phyloP scores from a whole-genome alignment of 2,888 invertebrate species.

The Hyalella azteca region DNA sequence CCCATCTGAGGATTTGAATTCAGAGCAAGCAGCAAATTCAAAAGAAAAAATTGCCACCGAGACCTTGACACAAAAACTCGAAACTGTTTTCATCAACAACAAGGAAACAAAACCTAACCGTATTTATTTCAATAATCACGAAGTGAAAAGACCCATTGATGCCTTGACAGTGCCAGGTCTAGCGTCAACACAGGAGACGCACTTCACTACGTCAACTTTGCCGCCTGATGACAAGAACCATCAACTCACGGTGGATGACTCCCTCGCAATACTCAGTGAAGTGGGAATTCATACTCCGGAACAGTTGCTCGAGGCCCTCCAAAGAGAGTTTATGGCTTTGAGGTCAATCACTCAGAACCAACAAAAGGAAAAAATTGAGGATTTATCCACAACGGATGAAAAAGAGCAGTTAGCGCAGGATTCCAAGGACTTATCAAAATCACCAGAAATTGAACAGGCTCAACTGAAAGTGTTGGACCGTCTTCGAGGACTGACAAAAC shows the following conservation, averaged over 20 bases:
- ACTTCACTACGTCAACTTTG: not conserved
- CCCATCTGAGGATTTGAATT: not conserved
- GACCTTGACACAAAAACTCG: not conserved
- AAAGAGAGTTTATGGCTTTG: not conserved
- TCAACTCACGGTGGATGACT: not conserved
- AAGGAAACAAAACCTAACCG: constrained; percentile 2
- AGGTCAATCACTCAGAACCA: too few species aligned
- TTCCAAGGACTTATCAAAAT: too few species aligned
- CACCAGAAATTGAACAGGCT: too few species aligned
- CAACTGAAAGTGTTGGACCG: too few species aligned
- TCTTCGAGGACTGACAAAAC: too few species aligned
- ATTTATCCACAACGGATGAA: too few species aligned
- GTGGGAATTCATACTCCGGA: constrained; percentile 7
- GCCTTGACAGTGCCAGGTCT: not conserved
- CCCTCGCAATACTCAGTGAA: constrained; percentile 10
- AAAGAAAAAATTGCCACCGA: too few species aligned
- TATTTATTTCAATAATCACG: not conserved
- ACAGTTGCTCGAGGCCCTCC: constrained; percentile 10
- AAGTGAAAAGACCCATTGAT: not conserved
- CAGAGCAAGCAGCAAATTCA: too few species aligned
- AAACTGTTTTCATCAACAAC: constrained; percentile 15
- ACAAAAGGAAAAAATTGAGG: too few species aligned
- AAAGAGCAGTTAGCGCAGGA: too few species aligned
- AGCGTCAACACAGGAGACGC: not conserved
- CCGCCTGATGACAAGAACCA: not conserved